Evolutionary conservation across 2,888 invertebrate genomes (phyloP).

Genomic region (Phyllotreta striolata): DNA sequence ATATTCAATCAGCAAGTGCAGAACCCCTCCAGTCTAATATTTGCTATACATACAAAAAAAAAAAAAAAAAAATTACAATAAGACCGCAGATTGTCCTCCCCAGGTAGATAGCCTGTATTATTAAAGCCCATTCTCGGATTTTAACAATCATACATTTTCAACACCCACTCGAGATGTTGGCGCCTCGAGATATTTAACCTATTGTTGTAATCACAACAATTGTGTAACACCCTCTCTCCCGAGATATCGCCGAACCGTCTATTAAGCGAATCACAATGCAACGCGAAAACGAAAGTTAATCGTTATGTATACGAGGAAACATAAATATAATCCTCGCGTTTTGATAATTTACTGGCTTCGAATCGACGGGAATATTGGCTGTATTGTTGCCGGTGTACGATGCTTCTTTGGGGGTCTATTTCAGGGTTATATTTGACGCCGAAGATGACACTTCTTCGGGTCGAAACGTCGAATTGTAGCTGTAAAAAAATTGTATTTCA

Average conservation of each 20-base stretch:
- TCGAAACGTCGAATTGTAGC: too few relatives aligned
- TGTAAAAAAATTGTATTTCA: too few relatives aligned
- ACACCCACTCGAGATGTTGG: slow-evolving; percentile 51
- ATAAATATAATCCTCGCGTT: slow-evolving; percentile 18
- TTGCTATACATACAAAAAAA: not conserved
- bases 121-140: slow-evolving; percentile 49
- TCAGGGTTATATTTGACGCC: too few relatives aligned
- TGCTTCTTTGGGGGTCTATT: slow-evolving; percentile 14
- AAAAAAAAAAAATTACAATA: slow-evolving; percentile 35
- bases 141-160: slow-evolving; percentile 53
- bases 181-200: slow-evolving; percentile 56
- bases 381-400: not conserved
- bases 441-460: too few relatives aligned
- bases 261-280: slow-evolving; percentile 44
- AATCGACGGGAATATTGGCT: slow-evolving; percentile 20
- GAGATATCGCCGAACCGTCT: slow-evolving; percentile 44
- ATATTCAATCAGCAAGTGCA: too few relatives aligned
- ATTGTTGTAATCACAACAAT: slow-evolving; percentile 53
- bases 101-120: slow-evolving; percentile 45
- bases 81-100: slow-evolving; percentile 34
- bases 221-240: slow-evolving; percentile 50
- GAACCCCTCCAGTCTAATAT: too few relatives aligned
- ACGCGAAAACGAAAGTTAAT: slow-evolving; percentile 34
- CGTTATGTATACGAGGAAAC: slow-evolving; percentile 28
- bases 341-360: slow-evolving; percentile 24